Evolutionary conservation across 2,113 vertebrate genomes (phyloP), one percentile per base, ranked within the genome.

Genomic region (Taxidea taxus): DNA sequence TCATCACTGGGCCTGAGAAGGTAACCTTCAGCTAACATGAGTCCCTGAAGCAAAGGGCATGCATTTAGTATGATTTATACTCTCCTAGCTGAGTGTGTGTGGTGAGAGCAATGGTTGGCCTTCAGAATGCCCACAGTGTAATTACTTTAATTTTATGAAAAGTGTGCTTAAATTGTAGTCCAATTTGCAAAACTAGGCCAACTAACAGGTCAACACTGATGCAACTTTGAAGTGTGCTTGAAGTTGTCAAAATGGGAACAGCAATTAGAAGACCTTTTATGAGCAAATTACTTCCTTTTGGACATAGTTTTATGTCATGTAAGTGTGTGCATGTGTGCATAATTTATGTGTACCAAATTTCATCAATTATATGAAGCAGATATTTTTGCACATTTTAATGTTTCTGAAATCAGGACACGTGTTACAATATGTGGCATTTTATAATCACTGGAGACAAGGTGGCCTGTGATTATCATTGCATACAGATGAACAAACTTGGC

Each of bases 101-200:
- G 94, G 18, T 9, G 49, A 77, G 66, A 42, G 87, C 39, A 81
- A 74, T 62, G 66, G 74, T 31, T 85, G 83, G 15, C 94, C 89
- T 94, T 95, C 94, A 93, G 91, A 64, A 81, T 0, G 75, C 51
- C 66, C 70, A 81, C 70, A 14, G 0, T 23, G 25, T 77, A 98
- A 98, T 96, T 82, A 81, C 96, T 96, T 98, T 64, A n/a, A 78
- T 94, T 20, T 0, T 89, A 39, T 49, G 70, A 44, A 29, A 97
- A 87, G 44, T 70, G 49, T 80, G 51, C 78, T 97, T 96, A 14
- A 37, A 34, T 23, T 60, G 51, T 29, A 21, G 56, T 83, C 34
- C 39, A 20, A 51, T 90, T 75, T 75, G 54, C 51, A 31, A 77
- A 90, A 78, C 39, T 92, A 49, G 90, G 85, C 14, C 37, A 93